These are phyloP conservation scores for Podotricha telesiphe DNA, from an alignment of 2,888 invertebrate genomes.

Conservation along the genomic window DNA sequence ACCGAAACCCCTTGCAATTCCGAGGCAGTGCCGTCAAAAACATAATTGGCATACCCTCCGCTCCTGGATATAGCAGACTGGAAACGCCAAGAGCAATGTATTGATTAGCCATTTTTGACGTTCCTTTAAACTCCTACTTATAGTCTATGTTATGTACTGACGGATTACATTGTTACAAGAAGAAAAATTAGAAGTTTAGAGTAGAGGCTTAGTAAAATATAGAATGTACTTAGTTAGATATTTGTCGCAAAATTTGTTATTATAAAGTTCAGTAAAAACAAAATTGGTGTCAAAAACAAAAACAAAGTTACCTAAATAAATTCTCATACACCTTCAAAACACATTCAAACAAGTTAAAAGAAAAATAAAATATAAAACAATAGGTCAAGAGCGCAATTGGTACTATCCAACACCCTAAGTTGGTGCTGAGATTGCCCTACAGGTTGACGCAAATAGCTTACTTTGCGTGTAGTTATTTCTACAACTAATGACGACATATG, in stretches of 20 bases:
- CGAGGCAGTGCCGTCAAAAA: slow-evolving; percentile 68
- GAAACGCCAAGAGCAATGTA: slow-evolving; percentile 30
- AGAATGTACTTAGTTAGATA: too few relatives aligned
- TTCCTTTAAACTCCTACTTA: neutral
- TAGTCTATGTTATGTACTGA: neutral
- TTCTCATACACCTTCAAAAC: neutral
- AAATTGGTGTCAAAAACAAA: too few relatives aligned
- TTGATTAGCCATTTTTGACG: slow-evolving; percentile 26
- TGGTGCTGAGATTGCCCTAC: slow-evolving; percentile 27
- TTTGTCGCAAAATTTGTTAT: too few relatives aligned
- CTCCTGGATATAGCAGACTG: slow-evolving; percentile 32
- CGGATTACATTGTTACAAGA: neutral
- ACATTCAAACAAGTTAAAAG: slow-evolving; percentile 1
- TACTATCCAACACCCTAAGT: slow-evolving; percentile 23
- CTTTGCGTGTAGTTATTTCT: slow-evolving; percentile 33
- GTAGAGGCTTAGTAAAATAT: too few relatives aligned
- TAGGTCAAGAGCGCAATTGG: slow-evolving; percentile 34
- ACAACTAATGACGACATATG: slow-evolving; percentile 39
- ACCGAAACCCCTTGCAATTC: slow-evolving; percentile 61
- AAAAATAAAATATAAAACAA: neutral
- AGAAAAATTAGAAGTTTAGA: too few relatives aligned
- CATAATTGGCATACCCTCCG: slow-evolving; percentile 75
- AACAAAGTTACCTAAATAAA: neutral
- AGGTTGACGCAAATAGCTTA: slow-evolving; percentile 34
- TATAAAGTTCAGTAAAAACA: too few relatives aligned